Base-by-base conservation (phyloP, 1,140 invertebrate genomes). In the Drosophila ogumai region DNA sequence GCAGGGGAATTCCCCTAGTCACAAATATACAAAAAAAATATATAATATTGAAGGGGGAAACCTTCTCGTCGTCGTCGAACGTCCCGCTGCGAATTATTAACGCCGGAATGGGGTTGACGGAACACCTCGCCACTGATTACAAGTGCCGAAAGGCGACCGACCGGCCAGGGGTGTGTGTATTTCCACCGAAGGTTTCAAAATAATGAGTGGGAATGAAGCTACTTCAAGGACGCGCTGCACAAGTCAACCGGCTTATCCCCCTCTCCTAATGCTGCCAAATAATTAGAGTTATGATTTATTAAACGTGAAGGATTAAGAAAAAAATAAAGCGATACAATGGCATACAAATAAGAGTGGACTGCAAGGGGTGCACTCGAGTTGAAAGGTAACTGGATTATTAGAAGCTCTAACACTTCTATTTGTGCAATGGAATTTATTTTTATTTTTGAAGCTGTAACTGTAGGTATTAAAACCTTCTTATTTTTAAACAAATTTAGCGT, bases 1-100 rank as follows among this genome's bases (percentile, higher is more conserved):
- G 50, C 15, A 25, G 31, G 50, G 46, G 54, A 55, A 32, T 67
- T 69, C 61, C 66, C 61, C 66, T 69, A 67, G 66, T 54, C 22
- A 28, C 31, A 28, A 54, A 34, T 55, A 55, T 22, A 44, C 7
- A 44, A 17, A 69, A 32, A 36, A 22, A 31, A 50, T 6, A 50
- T 50, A 32, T 44, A 55, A 38, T 25, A 67, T 32, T 34, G 12
- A 66, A 76, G 59, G 75, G 78, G 79, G 50, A 76, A 52, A 68
- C 65, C 59, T 74, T 34, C 17, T 3, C 19, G 34, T 22, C 17
- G 43, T 12, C 43, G 25, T 22, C 32, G 40, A 65, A 22, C 75
- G 57, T 76, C 79, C 82, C 81, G 82, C 82, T 82, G 82, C 43
- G 81, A 73, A 44, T 69, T 57, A 59, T 36, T 65, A 65, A 65